Conservation (phyloP, 2,888 invertebrate genomes). For the Spicauda simplicius region DNA sequence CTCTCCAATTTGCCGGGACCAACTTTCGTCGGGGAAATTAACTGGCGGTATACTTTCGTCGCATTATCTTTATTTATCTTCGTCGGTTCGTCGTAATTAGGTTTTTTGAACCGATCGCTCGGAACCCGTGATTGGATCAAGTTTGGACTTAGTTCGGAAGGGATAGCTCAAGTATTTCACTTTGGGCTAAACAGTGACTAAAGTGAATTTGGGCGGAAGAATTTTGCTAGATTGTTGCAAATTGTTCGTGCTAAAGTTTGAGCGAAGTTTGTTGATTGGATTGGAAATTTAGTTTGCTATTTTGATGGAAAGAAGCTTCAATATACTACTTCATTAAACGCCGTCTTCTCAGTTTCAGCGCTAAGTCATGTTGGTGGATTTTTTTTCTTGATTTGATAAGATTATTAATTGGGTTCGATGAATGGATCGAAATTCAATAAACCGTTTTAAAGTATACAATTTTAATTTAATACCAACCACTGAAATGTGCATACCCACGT, state of each 20-base stretch:
- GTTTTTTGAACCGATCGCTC: slow-evolving; percentile 42
- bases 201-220: slow-evolving; percentile 36
- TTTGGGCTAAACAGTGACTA: slow-evolving; percentile 34
- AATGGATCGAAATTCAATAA: no score
- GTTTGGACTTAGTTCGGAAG: slow-evolving; percentile 26
- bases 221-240: slow-evolving; percentile 32
- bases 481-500: no score
- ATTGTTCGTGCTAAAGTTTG: slow-evolving; percentile 29
- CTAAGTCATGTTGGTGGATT: no score
- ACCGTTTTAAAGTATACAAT: no score
- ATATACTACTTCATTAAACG: not conserved
- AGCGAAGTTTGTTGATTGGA: slow-evolving; percentile 30
- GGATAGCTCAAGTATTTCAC: slow-evolving; percentile 35
- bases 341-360: no score
- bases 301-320: slow-evolving; percentile 34
- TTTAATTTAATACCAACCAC: no score
- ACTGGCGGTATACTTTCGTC: slow-evolving; percentile 49
- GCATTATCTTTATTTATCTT: slow-evolving; percentile 55
- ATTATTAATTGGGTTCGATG: no score
- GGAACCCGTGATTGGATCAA: slow-evolving; percentile 29
- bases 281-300: slow-evolving; percentile 27
- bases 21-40: slow-evolving; percentile 56
- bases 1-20: slow-evolving; percentile 58
- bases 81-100: slow-evolving; percentile 48
- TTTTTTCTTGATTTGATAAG: no score